Evolutionary conservation across 2,888 invertebrate genomes (phyloP), one percentile per base, ranked within the genome.

Genomic region (Leucania comma): DNA sequence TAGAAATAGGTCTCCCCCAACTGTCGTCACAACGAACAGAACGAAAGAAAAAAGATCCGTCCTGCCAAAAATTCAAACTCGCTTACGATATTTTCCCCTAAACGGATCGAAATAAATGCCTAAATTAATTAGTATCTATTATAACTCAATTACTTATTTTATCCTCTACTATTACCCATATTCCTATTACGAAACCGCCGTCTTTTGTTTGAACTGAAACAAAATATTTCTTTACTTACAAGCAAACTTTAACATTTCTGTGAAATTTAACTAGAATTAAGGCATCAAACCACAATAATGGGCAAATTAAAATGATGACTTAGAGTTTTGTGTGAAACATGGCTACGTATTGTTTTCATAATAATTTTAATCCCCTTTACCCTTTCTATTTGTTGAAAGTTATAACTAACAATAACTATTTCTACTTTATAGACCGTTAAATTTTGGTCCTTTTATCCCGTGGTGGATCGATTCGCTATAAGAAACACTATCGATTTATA

Each of bases 201-300:
- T 24, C 54, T 71, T 60, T 48, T 57, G 50, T 48, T 61, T 29
- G 29, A 38, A 57, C 46, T 60, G 6, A 60, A 50, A 60, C 59
- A 56, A 46, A 60, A 71, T 56, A 54, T 66, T 60, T 63, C 51
- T 65, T 63, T 62, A 24, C 67, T 71, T 80, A 81, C 81, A 76
- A 81, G 83, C 77, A 68, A 83, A 81, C 62, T 83, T 83, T 46
- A 26, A 20, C 50, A 32, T 62, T 76, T 67, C 32, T 35, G 14
- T 46, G 20, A 70, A 69, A 50, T 65, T 56, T 68, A 66, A 42
- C 59, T 35, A 62, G 63, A 70, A 81, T 62, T 56, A 71, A 61
- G 57, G 63, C 42, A 68, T 70, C 50, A 51, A 69, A 66, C 59
- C 69, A 53, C 81, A 68, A 70, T 54, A 65, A 65, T 53, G 1